phyloP scores from a whole-genome alignment of 2,888 invertebrate species.

The Drosophila lacicola region DNA sequence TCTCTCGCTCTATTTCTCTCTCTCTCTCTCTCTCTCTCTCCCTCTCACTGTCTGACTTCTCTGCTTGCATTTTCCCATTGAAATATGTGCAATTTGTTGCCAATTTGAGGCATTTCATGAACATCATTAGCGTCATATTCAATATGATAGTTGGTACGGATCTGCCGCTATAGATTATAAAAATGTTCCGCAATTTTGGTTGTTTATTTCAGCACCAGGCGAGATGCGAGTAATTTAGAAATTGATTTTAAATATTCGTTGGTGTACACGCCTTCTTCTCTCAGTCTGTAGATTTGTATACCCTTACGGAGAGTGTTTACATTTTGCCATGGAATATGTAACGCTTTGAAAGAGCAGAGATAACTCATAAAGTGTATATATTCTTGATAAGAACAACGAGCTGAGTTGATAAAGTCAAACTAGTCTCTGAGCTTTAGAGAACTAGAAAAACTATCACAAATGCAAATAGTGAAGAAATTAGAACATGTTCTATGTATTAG shows the following conservation, averaged over 20 bases:
- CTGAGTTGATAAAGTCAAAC: too few relatives aligned
- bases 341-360: too few relatives aligned
- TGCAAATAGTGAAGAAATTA: too few relatives aligned
- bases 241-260: conserved; percentile 35
- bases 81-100: conserved; percentile 43
- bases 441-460: too few relatives aligned
- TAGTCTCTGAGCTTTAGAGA: too few relatives aligned
- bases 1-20: neutral
- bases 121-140: conserved; percentile 67
- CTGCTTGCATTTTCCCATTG: conserved; percentile 20
- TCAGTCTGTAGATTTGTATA: conserved; percentile 9
- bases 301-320: neutral
- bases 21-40: neutral
- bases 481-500: too few relatives aligned
- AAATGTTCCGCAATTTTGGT: conserved; percentile 39
- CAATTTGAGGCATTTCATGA: conserved; percentile 62
- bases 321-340: neutral
- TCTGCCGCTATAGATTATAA: conserved; percentile 38
- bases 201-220: conserved; percentile 29
- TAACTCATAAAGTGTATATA: too few relatives aligned
- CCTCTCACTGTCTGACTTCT: neutral
- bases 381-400: too few relatives aligned
- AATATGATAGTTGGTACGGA: conserved; percentile 38
- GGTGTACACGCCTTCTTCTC: conserved; percentile 25
- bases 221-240: conserved; percentile 38